Evolutionary conservation across 2,797 vertebrate species (phyloP), one percentile per base, ranked within the genome.

Genomic region (Myripristis murdjan): DNA sequence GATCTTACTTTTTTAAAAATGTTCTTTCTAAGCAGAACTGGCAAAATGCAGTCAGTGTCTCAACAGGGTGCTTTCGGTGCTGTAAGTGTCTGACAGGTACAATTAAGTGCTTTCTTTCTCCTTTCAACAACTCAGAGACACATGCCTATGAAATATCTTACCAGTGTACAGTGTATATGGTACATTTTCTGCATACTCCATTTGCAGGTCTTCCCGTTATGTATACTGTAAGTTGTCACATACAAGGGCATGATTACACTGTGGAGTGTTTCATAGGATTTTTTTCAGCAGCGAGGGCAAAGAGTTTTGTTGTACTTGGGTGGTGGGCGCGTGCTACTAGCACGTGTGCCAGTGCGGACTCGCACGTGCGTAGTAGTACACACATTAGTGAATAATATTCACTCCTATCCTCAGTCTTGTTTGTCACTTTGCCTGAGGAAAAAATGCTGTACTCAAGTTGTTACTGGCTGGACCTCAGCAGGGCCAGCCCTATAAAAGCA

Each of bases 31-130:
- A n/a, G n/a, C 35, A 31, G 39, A 57, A 49, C 39, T 47, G 35
- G 53, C 56, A 57, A 79, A 81, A 82, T 70, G 65, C 62, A 83
- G 81, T 86, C 75, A 79, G 63, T 65, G 44, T 73, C 74, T 78
- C 63, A 58, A 44, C 51, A 48, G 51, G 71, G 49, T 54, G 35
- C 75, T 60, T n/a, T n/a, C n/a, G n/a, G n/a, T 81, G 58, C 60
- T 66, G 53, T 56, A 49, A 74, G 60, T 81, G 73, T 72, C 60
- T 69, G 70, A 64, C 68, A 67, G 71, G 71, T 39, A 31, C 56
- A 86, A 83, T 74, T 22, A 73, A 59, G 75, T 24, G 46, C 60
- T 80, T 66, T 64, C 64, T 79, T 41, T 58, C 20, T 61, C 54
- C 56, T 52, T 63, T 49, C 20, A 12, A 73, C 64, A 66, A 43